Evolutionary conservation across 2,888 invertebrate species (phyloP), one percentile per base, ranked within the genome.

Genomic region (Argyra leucocephala): DNA sequence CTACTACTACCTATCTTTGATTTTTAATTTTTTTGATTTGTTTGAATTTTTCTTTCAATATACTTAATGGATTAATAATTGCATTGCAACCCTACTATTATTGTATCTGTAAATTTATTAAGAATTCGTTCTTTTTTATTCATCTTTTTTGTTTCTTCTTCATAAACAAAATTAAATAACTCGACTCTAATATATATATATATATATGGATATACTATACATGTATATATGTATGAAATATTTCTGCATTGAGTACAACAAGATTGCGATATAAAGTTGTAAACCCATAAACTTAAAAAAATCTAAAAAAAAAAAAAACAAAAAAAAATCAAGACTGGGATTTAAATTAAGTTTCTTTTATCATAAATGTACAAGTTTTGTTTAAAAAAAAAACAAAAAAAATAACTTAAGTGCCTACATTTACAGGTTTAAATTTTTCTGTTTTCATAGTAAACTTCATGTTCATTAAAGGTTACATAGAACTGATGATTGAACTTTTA

Each of bases 261-360:
- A 48, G n/a, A 48, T 48, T 48, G 15, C 18, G 18, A 48, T 18
- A 48, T 48, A 48, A 48, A 48, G 18, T 48, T 48, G 48, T 18
- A 48, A 48, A 48, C 12, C 18, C 18, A 48, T 5, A 48, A 48
- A 48, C 48, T 48, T 18, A 5, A 48, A 48, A n/a, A 48, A 48
- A 48, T 18, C 15, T 9, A 37, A 37, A 37, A 18, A 15, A 15
- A 18, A 48, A 48, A 48, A 48, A 48, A 48, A 37, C 5, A 15
- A 37, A 37, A 18, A 48, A 48, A 18, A 48, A 48, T 48, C 9
- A 12, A 18, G 15, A n/a, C 15, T 18, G 15, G 48, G 15, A 48
- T 48, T 48, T 48, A 48, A 48, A 48, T 48, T 48, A 18, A 48
- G 48, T 48, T 48, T 18, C 48, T 48, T 48, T 48, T 48, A 48